phyloP scores from a whole-genome alignment of 2,797 vertebrate species.

The Muraenolepis orangiensis region DNA sequence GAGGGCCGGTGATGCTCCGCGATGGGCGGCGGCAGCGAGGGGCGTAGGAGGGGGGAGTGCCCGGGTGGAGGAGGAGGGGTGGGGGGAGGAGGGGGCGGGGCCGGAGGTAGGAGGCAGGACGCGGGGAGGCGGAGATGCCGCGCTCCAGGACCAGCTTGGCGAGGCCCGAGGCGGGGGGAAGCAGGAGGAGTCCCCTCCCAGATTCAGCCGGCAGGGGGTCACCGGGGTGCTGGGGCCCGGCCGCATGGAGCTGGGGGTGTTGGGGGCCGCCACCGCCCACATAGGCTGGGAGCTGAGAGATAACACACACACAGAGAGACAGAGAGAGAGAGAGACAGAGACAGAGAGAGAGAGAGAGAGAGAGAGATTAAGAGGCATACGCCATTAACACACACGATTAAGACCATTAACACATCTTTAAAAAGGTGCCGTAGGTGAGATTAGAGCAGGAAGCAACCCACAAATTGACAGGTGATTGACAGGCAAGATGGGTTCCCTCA shows the following conservation, averaged over 20 bases:
- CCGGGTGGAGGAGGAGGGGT: slow-evolving; percentile 86
- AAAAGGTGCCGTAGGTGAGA: too few relatives aligned
- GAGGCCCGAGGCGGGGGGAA: slow-evolving; percentile 79
- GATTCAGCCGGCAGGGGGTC: slow-evolving; percentile 80
- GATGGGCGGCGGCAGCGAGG: too few relatives aligned
- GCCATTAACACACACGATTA: too few relatives aligned
- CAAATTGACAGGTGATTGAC: too few relatives aligned
- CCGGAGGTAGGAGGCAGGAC: slow-evolving; percentile 67
- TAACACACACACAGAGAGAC: background rate
- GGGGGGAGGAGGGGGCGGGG: slow-evolving; percentile 29
- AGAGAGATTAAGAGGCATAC: too few relatives aligned
- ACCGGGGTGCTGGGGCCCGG: slow-evolving; percentile 78
- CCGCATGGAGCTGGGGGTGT: slow-evolving; percentile 77
- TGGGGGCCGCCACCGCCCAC: slow-evolving; percentile 57
- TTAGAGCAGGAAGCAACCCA: too few relatives aligned
- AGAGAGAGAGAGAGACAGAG: too few relatives aligned
- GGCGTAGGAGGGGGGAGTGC: too few relatives aligned
- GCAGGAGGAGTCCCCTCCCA: slow-evolving; percentile 82
- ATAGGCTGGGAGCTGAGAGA: slow-evolving; percentile 47
- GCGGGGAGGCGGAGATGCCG: slow-evolving; percentile 89
- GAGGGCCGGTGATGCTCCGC: slow-evolving; percentile 77
- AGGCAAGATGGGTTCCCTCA: too few relatives aligned
- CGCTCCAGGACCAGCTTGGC: slow-evolving; percentile 87
- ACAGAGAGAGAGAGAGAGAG: too few relatives aligned
- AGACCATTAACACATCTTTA: too few relatives aligned